phyloP scores from a whole-genome alignment of 2,113 vertebrate genomes.

The Neodon shergylaensis region DNA sequence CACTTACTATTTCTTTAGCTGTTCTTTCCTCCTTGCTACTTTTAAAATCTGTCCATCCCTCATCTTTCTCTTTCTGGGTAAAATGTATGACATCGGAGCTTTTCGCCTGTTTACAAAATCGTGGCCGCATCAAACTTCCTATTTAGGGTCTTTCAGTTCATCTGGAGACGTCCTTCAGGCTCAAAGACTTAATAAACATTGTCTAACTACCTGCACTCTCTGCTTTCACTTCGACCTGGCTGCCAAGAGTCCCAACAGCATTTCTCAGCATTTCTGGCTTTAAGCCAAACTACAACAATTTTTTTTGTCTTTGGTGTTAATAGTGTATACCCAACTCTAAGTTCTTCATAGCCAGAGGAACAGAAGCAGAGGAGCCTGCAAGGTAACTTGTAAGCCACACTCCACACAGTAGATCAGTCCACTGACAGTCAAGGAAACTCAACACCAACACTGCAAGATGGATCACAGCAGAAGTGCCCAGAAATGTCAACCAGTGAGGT shows the following conservation, averaged over 20 bases:
- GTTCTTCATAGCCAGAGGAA: not conserved
- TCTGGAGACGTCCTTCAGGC: no score
- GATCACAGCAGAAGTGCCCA: not conserved
- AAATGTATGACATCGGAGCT: no score
- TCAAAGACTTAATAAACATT: no score
- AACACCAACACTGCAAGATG: not conserved
- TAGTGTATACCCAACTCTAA: not conserved
- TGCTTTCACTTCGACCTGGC: not conserved
- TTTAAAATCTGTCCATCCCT: no score
- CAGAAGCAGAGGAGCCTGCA: not conserved
- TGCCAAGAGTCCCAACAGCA: not conserved
- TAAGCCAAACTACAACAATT: not conserved
- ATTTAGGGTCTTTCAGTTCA: no score
- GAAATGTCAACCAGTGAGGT: not conserved
- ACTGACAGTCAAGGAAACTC: not conserved
- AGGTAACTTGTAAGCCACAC: not conserved
- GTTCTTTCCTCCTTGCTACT: no score
- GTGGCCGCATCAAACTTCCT: no score
- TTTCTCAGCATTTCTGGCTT: not conserved
- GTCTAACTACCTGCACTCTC: no score
- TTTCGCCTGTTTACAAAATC: no score
- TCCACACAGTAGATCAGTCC: not conserved
- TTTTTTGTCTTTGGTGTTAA: not conserved
- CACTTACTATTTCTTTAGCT: no score
- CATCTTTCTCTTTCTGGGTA: no score